Conservation (phyloP, 2,888 invertebrate species). For the Drosophila nigricruria region DNA sequence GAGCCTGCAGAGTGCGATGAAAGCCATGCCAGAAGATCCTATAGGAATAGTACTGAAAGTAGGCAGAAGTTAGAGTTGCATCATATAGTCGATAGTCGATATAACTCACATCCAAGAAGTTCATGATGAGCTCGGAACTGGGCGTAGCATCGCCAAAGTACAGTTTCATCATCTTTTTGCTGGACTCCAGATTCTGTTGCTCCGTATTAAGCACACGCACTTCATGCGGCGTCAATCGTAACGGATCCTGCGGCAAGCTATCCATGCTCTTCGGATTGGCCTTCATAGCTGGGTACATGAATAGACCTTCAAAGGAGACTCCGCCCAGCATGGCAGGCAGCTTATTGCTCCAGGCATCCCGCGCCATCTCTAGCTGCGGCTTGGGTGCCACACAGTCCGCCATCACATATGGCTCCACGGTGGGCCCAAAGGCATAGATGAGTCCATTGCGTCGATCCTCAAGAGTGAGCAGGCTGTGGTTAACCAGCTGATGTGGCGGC, state of each 20-base stretch:
- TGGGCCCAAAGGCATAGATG: slow-evolving; percentile 79
- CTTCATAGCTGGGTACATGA: slow-evolving; percentile 74
- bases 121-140: slow-evolving; percentile 40
- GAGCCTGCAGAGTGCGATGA: slow-evolving; percentile 70
- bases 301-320: slow-evolving; percentile 82
- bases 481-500: slow-evolving; percentile 69
- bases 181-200: slow-evolving; percentile 69
- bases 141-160: slow-evolving; percentile 75
- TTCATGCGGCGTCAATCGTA: slow-evolving; percentile 58
- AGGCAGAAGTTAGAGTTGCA: not conserved
- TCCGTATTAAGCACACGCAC: slow-evolving; percentile 42
- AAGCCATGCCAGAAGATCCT: slow-evolving; percentile 82
- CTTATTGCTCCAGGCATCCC: slow-evolving; percentile 80
- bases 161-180: slow-evolving; percentile 72
- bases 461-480: slow-evolving; percentile 70
- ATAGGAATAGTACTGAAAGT: slow-evolving; percentile 75
- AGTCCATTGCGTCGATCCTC: slow-evolving; percentile 74
- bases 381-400: slow-evolving; percentile 77
- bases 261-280: slow-evolving; percentile 57
- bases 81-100: not conserved
- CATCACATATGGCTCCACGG: slow-evolving; percentile 79
- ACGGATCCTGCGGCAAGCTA: slow-evolving; percentile 51
- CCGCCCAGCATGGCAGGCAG: slow-evolving; percentile 82
- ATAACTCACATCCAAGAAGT: slow-evolving; percentile 62
- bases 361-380: slow-evolving; percentile 76